Percentiles rank a stretch among this genome's conserved stretches.
These are phyloP conservation scores for Oligia latruncula DNA, from an alignment of 2,888 invertebrate species.

Conservation along the genomic window DNA sequence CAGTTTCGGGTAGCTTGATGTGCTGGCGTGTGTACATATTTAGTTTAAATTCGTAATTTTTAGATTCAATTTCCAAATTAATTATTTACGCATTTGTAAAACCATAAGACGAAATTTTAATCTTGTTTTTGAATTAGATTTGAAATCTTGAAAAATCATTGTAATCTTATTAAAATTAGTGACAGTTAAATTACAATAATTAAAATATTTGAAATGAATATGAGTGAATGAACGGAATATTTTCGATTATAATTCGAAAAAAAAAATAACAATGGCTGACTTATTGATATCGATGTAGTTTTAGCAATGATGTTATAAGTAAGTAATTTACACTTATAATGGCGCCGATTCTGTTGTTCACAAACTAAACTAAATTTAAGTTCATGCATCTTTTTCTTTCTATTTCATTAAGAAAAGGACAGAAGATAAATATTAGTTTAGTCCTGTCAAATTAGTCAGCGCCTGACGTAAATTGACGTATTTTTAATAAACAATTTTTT, in stretches of 20 bases:
- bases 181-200: constrained; percentile 28
- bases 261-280: constrained; percentile 45
- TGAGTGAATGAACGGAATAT: constrained; percentile 49
- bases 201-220: constrained; percentile 28
- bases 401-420: too few relatives aligned
- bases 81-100: constrained; percentile 9
- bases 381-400: too few relatives aligned
- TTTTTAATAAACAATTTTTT: too few relatives aligned
- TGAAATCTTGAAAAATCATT: constrained; percentile 18
- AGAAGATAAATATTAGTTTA: too few relatives aligned
- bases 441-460: too few relatives aligned
- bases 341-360: too few relatives aligned
- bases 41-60: constrained; percentile 28
- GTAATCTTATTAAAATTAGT: constrained; percentile 26
- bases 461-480: too few relatives aligned
- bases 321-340: too few relatives aligned
- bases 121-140: constrained; percentile 9
- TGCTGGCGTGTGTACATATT: background rate
- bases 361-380: too few relatives aligned
- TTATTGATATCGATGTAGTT: constrained; percentile 46
- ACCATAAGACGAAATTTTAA: constrained; percentile 11
- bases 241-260: constrained; percentile 8
- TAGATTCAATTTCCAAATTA: constrained; percentile 4
- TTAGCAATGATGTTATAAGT: too few relatives aligned
- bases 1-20: too few relatives aligned